Percentiles rank a stretch among this genome's conserved stretches.
Evolutionary conservation across 92 coral and sea anemone species (phyloP).

Genomic region (Epizoanthus rinbou): DNA sequence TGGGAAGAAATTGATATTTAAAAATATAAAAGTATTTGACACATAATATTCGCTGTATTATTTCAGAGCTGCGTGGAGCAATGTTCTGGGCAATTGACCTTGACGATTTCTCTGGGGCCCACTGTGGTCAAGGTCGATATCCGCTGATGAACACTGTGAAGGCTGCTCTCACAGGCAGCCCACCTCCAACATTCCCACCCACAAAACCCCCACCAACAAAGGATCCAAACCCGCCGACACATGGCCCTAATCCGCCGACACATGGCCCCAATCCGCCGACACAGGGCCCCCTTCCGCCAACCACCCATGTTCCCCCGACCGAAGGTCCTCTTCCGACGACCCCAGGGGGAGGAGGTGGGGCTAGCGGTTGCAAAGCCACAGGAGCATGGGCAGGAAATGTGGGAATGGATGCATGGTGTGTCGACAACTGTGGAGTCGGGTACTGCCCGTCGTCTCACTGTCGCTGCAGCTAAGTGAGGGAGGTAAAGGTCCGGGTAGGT

Average conservation of each 20-base stretch:
- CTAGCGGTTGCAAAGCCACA: conserved; percentile 49
- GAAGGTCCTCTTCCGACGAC: conserved; percentile 34
- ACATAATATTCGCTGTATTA: not conserved
- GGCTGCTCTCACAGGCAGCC: conserved; percentile 70
- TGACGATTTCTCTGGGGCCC: conserved; percentile 86
- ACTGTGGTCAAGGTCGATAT: conserved; percentile 84
- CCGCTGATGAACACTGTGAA: conserved; percentile 89
- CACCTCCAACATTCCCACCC: conserved; percentile 69
- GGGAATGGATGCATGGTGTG: conserved; percentile 70
- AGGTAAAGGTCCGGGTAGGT: too few relatives aligned
- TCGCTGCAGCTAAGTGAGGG: conserved; percentile 2
- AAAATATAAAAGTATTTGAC: too few relatives aligned
- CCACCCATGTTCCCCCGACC: conserved; percentile 29
- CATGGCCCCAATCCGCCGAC: conserved; percentile 39
- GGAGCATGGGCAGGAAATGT: conserved; percentile 68
- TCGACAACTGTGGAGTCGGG: conserved; percentile 55
- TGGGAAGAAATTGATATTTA: too few relatives aligned
- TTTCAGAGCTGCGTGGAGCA: conserved; percentile 75
- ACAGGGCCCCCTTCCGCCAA: conserved; percentile 5
- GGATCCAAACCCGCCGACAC: conserved; percentile 39
- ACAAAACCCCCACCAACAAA: conserved; percentile 31
- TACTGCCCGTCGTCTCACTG: conserved; percentile 64
- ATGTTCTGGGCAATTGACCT: conserved; percentile 97
- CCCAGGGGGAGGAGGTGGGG: conserved; percentile 38
- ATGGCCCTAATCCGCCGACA: conserved; percentile 41